Evolutionary conservation across 2,888 invertebrate species (phyloP).

Genomic region (Maniola hyperantus): DNA sequence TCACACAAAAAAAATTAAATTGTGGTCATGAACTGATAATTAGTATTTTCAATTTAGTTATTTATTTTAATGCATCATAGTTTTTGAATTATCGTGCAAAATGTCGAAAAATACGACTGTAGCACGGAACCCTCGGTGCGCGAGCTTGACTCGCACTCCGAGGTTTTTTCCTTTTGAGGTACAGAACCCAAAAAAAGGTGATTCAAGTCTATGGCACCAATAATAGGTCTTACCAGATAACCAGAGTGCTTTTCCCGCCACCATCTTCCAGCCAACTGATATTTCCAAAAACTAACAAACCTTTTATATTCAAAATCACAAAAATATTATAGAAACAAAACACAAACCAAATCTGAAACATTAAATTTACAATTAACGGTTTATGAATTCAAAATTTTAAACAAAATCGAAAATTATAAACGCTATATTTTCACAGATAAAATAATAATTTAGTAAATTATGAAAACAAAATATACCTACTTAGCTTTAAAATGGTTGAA

Average conservation of each 20-base stretch:
- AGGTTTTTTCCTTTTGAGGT: no score
- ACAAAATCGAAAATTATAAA: neutral
- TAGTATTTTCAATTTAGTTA: no score
- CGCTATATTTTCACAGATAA: neutral
- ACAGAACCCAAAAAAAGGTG: no score
- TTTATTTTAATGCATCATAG: no score
- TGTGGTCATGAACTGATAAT: no score
- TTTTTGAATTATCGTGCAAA: no score
- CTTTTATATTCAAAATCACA: slow-evolving; percentile 47
- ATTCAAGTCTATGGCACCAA: no score
- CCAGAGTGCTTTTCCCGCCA: slow-evolving; percentile 65
- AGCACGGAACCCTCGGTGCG: no score
- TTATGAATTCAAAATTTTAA: slow-evolving; percentile 1
- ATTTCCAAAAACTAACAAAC: neutral
- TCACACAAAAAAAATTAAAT: no score
- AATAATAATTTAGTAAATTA: neutral
- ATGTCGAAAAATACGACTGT: no score
- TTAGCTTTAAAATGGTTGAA: neutral
- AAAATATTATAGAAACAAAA: slow-evolving; percentile 8
- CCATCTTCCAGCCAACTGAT: slow-evolving; percentile 67
- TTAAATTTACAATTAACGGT: neutral
- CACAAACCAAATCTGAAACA: neutral
- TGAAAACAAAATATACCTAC: no score
- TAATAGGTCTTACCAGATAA: slow-evolving; percentile 56
- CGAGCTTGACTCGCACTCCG: no score